phyloP scores from a whole-genome alignment of 2,888 invertebrate species.

The Dasysyrphus albostriatus region DNA sequence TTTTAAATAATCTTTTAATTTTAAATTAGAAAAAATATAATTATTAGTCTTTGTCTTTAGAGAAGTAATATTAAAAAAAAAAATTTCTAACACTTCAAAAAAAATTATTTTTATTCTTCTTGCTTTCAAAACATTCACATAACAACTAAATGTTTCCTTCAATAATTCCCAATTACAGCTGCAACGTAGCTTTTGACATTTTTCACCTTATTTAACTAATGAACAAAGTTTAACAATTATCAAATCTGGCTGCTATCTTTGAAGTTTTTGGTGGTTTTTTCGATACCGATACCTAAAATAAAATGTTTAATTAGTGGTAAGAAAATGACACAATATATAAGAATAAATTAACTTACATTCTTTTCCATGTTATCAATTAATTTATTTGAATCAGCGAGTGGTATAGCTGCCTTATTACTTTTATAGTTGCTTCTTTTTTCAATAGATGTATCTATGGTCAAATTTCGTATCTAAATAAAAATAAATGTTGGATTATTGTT shows the following conservation, averaged over 20 bases:
- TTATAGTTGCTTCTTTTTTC: not conserved
- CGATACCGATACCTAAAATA: constrained; percentile 25
- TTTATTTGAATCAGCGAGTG: constrained; percentile 9
- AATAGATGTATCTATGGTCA: constrained; percentile 27
- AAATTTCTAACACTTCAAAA: not conserved
- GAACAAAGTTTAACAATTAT: constrained; percentile 56
- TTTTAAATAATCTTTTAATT: not conserved
- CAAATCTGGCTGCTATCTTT: constrained; percentile 77
- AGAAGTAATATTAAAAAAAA: not conserved
- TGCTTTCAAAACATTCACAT: not conserved
- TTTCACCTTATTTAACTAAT: constrained; percentile 1
- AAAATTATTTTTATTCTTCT: not conserved
- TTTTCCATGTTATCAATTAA: constrained; percentile 3
- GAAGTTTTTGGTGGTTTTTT: constrained; percentile 77
- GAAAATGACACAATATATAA: not conserved
- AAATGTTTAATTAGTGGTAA: not conserved
- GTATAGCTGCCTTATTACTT: not conserved
- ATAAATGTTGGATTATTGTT: not conserved
- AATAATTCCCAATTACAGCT: not conserved
- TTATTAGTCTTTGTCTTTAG: not conserved
- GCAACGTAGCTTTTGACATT: not conserved
- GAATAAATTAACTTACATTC: constrained; percentile 21
- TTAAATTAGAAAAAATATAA: not conserved
- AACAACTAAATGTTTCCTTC: not conserved
- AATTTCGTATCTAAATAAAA: constrained; percentile 52